These are phyloP conservation scores for Oscheius sp. DNA, from an alignment of 1,140 invertebrate genomes.

Conservation along the genomic window DNA sequence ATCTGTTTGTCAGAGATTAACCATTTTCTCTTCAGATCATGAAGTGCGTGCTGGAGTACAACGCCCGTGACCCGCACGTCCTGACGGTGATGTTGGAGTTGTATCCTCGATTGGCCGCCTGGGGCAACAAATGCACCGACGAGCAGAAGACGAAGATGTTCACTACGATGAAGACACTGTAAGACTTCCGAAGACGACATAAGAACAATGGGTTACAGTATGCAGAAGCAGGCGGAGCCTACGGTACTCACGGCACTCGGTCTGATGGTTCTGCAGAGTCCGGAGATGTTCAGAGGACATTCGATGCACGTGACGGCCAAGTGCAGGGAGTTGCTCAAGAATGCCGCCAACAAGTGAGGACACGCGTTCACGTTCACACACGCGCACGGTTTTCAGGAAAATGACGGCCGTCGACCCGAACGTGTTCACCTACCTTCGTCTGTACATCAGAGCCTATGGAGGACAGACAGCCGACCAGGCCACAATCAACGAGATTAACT, in stretches of 20 bases:
- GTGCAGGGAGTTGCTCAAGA: background rate
- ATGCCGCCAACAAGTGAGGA: background rate
- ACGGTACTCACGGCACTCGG: constrained; percentile 17
- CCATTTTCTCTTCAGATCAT: background rate
- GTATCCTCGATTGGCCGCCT: background rate
- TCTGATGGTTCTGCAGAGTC: constrained; percentile 11
- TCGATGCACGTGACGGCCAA: background rate
- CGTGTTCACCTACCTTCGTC: constrained; percentile 11
- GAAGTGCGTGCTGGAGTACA: background rate
- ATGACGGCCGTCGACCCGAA: background rate
- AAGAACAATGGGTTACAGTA: no score
- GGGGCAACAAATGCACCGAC: background rate
- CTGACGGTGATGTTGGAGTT: background rate
- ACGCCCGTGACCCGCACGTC: no score
- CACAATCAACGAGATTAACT: no score
- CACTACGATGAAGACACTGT: background rate
- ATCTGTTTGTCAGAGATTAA: background rate
- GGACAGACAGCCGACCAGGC: background rate
- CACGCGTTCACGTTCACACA: background rate
- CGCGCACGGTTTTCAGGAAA: background rate
- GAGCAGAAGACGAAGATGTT: background rate
- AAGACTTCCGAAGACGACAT: background rate
- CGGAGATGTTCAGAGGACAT: background rate
- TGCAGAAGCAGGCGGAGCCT: background rate
- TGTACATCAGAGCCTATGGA: constrained; percentile 23